Base-by-base conservation (phyloP, 1,140 invertebrate species). In the Limonius californicus region DNA sequence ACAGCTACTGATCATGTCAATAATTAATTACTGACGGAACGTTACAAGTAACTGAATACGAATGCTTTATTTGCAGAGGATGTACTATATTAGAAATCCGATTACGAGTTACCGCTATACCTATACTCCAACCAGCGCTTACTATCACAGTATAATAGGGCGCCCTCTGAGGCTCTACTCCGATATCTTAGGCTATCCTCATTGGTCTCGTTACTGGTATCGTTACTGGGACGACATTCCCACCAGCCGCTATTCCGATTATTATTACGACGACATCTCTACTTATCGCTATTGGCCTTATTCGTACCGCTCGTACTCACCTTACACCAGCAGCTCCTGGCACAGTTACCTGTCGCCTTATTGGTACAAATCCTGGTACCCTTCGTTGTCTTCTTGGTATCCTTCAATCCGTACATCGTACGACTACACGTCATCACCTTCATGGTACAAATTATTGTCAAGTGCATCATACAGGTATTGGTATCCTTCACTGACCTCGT, bases 21-120 rank as follows among this genome's bases (percentile, higher is more conserved):
- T n/a, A n/a, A n/a, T n/a, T n/a, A n/a, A n/a, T n/a, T n/a, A n/a
- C n/a, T n/a, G n/a, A n/a, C n/a, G n/a, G n/a, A n/a, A n/a, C n/a
- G n/a, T n/a, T n/a, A n/a, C n/a, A n/a, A n/a, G n/a, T n/a, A n/a
- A 9, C 35, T 39, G 35, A 12, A 39, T 39, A 12, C 7, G n/a
- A 2, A 1, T 39, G 8, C 2, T 39, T 39, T 39, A 39, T 55
- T 55, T 55, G 15, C 54, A 55, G 54, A 55, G 54, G n/a, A 55
- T 23, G 20, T n/a, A 20, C 21, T 54, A 54, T 55, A 4, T 54
- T n/a, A 16, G 54, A 23, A 23, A 55, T 27, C 15, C 54, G 21
- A 30, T 30, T 18, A 27, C 20, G 15, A 18, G 16, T 21, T 50
- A 50, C n/a, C 16, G 2, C 1, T 18, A 6, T 18, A 9, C 19